Evolutionary conservation across 2,888 invertebrate genomes (phyloP).

Genomic region (Cenopis cana): DNA sequence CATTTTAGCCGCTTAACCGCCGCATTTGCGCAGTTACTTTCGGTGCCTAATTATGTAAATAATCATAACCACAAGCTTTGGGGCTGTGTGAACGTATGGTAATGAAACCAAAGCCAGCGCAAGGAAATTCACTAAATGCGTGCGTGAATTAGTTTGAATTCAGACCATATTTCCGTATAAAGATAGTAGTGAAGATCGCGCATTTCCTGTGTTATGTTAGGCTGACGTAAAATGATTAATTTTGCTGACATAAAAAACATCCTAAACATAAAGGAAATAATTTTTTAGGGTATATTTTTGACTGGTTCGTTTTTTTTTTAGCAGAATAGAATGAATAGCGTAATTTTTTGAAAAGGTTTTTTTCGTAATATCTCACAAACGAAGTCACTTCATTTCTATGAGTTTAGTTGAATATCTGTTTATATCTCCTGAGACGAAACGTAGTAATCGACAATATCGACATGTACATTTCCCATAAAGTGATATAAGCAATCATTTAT

Average conservation of each 20-base stretch:
- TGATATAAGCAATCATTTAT: not conserved
- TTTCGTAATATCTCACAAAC: no score
- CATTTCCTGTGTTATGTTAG: not conserved
- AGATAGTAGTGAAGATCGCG: not conserved
- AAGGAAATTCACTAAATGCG: conserved; percentile 38
- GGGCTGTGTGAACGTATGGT: conserved; percentile 43
- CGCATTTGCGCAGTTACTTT: conserved; percentile 43
- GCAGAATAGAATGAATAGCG: no score
- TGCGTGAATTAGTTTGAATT: conserved; percentile 32
- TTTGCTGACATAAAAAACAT: not conserved
- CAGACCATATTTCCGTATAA: conserved; percentile 7
- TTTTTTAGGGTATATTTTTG: no score
- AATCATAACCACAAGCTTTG: conserved; percentile 43
- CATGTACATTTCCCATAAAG: not conserved
- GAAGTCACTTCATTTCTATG: not conserved
- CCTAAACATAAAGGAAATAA: not conserved
- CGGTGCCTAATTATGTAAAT: conserved; percentile 44
- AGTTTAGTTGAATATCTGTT: not conserved
- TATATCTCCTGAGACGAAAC: not conserved
- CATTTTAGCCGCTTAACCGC: conserved; percentile 38
- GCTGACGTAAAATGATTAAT: not conserved
- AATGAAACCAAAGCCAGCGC: conserved; percentile 40
- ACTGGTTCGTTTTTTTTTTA: no score
- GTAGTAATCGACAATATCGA: no score
- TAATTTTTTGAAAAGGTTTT: no score